Percentiles rank a stretch among this genome's conserved stretches.
Conservation (phyloP, 92 coral and sea anemone genomes). For the Paragorgia papillata region DNA sequence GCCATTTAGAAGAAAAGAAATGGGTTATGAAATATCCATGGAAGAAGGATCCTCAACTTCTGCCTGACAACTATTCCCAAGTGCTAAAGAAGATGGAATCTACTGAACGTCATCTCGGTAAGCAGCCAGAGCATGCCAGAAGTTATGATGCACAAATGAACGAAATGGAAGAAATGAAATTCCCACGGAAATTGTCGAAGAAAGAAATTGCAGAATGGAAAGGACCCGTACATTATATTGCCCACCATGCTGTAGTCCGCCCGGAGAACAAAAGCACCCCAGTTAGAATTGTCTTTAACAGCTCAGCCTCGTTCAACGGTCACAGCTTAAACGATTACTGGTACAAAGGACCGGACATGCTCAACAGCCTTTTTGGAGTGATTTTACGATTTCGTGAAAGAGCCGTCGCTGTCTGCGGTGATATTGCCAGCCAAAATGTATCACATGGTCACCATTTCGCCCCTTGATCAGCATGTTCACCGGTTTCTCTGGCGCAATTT, state of each 20-base stretch:
- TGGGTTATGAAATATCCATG: constrained; percentile 50
- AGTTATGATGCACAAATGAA: constrained; percentile 43
- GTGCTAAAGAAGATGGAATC: constrained; percentile 55
- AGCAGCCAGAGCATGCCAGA: constrained; percentile 53
- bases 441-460: constrained; percentile 15
- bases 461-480: constrained; percentile 43
- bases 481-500: constrained; percentile 50
- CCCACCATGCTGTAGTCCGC: constrained; percentile 53
- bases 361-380: constrained; percentile 48
- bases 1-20: neutral
- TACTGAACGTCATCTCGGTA: constrained; percentile 54
- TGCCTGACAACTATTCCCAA: constrained; percentile 55
- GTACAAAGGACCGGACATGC: constrained; percentile 56
- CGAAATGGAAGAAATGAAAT: constrained; percentile 56
- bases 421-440: constrained; percentile 45
- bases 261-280: constrained; percentile 61
- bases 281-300: constrained; percentile 55
- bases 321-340: constrained; percentile 61
- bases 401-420: constrained; percentile 38
- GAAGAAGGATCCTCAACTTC: constrained; percentile 45
- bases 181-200: constrained; percentile 51
- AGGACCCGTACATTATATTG: constrained; percentile 41
- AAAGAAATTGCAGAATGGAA: constrained; percentile 34
- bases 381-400: constrained; percentile 43
- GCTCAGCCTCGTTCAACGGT: constrained; percentile 55